These are phyloP conservation scores for Pachyrhynchus sulphureomaculatus DNA, from an alignment of 1,140 invertebrate genomes.

Conservation along the genomic window DNA sequence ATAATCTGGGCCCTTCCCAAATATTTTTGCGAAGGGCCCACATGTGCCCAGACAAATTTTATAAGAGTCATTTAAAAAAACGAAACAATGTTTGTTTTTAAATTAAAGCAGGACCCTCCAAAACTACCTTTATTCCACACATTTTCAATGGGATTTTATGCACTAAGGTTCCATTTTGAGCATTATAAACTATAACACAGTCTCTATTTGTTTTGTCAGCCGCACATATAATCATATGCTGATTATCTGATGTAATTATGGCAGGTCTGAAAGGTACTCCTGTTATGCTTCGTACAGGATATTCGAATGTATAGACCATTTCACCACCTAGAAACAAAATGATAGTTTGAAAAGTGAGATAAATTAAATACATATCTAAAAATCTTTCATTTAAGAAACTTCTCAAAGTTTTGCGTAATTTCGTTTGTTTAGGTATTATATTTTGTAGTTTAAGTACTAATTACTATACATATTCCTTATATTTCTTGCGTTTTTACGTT, in stretches of 20 bases:
- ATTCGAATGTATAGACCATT: slow-evolving; percentile 78
- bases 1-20: not conserved
- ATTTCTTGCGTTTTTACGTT: no score
- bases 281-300: slow-evolving; percentile 66
- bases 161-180: slow-evolving; percentile 76
- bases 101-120: no score
- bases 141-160: slow-evolving; percentile 73
- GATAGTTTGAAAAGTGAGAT: no score
- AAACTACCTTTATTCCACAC: slow-evolving; percentile 64
- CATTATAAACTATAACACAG: slow-evolving; percentile 80
- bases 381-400: no score
- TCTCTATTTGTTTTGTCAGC: slow-evolving; percentile 83
- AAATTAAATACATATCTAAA: no score
- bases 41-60: no score
- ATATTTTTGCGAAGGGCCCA: not conserved
- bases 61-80: no score
- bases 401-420: no score
- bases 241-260: slow-evolving; percentile 79
- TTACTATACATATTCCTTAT: no score
- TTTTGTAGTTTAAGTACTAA: no score
- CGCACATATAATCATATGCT: slow-evolving; percentile 74
- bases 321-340: slow-evolving; percentile 70
- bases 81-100: no score
- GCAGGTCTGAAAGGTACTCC: slow-evolving; percentile 68
- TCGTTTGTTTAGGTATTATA: no score